Evolutionary conservation across 2,888 invertebrate species (phyloP).

Genomic region (Pachliopta kotzebuea): DNA sequence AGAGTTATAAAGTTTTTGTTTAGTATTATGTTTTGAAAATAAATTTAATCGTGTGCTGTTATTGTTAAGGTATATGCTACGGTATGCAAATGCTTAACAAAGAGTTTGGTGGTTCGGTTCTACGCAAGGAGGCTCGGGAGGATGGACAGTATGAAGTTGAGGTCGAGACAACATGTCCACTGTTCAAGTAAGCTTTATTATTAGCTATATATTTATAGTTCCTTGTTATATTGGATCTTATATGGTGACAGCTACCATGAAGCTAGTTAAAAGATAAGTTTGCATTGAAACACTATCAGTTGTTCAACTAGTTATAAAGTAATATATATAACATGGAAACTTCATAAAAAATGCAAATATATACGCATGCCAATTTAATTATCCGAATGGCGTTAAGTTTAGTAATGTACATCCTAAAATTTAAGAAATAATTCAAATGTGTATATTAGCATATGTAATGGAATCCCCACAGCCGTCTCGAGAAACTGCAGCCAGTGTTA

Average conservation of each 20-base stretch:
- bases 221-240: too few species aligned
- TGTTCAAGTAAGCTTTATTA: constrained; percentile 90
- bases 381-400: too few species aligned
- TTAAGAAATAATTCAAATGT: background rate
- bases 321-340: too few species aligned
- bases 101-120: constrained; percentile 96
- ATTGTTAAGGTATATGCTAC: constrained; percentile 93
- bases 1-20: too few species aligned
- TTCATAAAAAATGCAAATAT: too few species aligned
- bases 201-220: background rate
- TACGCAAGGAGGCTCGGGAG: constrained; percentile 92
- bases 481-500: constrained; percentile 92
- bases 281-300: too few species aligned
- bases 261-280: too few species aligned
- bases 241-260: too few species aligned
- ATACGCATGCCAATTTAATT: too few species aligned
- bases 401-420: background rate
- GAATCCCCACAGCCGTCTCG: constrained; percentile 85
- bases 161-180: constrained; percentile 91
- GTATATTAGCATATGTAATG: background rate
- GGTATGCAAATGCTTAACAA: constrained; percentile 99
- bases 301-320: too few species aligned
- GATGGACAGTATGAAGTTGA: constrained; percentile 96
- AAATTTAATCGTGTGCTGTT: too few species aligned
- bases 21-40: too few species aligned